Percentiles rank a stretch among this genome's conserved stretches.
These are phyloP conservation scores for Seira ritae DNA, from an alignment of 2,888 invertebrate genomes.

Conservation along the genomic window DNA sequence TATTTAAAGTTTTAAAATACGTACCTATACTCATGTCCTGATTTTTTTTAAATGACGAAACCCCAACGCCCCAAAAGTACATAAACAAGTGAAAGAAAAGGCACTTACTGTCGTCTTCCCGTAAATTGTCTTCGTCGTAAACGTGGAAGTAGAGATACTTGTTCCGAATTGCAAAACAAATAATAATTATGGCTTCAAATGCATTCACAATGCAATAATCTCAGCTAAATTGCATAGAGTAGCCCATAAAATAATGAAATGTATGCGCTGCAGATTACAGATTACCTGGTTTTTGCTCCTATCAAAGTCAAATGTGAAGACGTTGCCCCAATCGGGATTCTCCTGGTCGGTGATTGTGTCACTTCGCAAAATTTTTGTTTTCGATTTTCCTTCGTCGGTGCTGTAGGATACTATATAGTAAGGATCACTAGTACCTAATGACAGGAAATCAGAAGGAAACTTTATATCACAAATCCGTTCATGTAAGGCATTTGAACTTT, in stretches of 20 bases:
- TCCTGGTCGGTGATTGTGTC: constrained; percentile 62
- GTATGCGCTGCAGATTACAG: no score
- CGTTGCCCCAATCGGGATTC: constrained; percentile 49
- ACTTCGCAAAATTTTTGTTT: constrained; percentile 53
- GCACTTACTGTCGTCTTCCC: constrained; percentile 52
- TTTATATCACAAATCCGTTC: not conserved
- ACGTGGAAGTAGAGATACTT: constrained; percentile 22
- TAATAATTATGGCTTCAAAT: not conserved
- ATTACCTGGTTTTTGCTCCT: constrained; percentile 51
- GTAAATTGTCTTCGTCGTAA: constrained; percentile 45
- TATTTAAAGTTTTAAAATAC: no score
- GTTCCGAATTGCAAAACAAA: not conserved
- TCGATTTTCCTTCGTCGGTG: constrained; percentile 58
- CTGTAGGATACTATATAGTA: constrained; percentile 57
- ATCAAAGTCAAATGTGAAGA: constrained; percentile 47
- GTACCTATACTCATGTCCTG: no score
- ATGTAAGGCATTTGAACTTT: not conserved
- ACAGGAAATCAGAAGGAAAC: not conserved
- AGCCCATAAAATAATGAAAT: no score
- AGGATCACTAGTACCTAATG: constrained; percentile 60
- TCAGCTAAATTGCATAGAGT: no score
- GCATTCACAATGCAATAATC: no score
- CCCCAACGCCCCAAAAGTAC: no score
- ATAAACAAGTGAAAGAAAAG: not conserved
- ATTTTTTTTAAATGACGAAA: no score